Evolutionary conservation across 1,140 invertebrate species (phyloP).

Genomic region (Lordiphosa stackelbergi): DNA sequence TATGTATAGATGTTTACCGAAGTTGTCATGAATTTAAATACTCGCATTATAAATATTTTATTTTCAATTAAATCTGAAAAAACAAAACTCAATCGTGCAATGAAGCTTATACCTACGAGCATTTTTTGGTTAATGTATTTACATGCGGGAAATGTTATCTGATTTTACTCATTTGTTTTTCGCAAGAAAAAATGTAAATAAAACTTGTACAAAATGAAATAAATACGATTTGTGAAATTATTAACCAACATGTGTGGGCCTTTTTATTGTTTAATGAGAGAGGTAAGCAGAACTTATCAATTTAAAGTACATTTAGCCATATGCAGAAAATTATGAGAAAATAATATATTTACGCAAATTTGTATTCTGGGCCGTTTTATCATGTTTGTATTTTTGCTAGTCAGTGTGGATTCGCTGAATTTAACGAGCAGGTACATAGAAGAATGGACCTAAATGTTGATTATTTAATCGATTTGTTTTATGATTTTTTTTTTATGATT

Average conservation of each 20-base stretch:
- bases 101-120: neutral
- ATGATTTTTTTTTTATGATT: too few species aligned
- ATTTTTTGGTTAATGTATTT: neutral
- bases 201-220: slow-evolving; percentile 6
- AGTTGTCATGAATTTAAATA: slow-evolving; percentile 1
- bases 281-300: too few species aligned
- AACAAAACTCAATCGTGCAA: neutral
- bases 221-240: slow-evolving; percentile 3
- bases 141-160: slow-evolving; percentile 7
- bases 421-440: too few species aligned
- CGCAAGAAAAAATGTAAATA: slow-evolving; percentile 24
- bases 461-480: too few species aligned
- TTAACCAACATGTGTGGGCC: slow-evolving; percentile 3
- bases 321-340: too few species aligned
- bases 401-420: too few species aligned
- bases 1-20: slow-evolving; percentile 2
- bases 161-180: slow-evolving; percentile 1
- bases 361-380: too few species aligned
- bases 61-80: slow-evolving; percentile 7
- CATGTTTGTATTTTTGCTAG: too few species aligned
- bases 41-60: slow-evolving; percentile 3
- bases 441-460: too few species aligned
- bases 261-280: too few species aligned
- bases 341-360: too few species aligned
- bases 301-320: too few species aligned